A percentile compares a stretch with the other conserved stretches of the same genome.
Conservation (phyloP, 2,113 vertebrate genomes). For the Himantopus leucocephalus region DNA sequence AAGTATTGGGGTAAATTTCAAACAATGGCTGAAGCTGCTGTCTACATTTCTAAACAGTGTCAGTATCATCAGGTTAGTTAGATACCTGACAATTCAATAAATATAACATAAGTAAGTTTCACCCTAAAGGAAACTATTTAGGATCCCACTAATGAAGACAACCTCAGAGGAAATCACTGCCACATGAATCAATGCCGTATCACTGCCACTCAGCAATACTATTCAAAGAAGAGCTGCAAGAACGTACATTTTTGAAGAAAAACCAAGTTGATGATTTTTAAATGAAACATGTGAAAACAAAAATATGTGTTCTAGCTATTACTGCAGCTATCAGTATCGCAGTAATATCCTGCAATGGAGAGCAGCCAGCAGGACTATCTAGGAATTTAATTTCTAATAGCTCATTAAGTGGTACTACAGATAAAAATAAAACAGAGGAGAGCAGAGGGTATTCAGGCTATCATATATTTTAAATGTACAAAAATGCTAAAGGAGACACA, state of each 20-base stretch:
- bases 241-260: neutral
- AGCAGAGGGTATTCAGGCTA: neutral
- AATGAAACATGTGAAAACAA: neutral
- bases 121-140: neutral
- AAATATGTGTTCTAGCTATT: neutral
- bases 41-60: neutral
- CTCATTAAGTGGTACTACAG: constrained; percentile 25
- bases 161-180: neutral
- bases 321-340: neutral
- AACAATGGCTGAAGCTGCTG: neutral
- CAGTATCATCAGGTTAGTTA: neutral
- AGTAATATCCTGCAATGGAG: neutral
- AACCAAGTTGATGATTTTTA: neutral
- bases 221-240: neutral
- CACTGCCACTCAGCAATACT: neutral
- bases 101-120: neutral
- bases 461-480: neutral
- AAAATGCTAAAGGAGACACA: neutral
- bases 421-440: constrained; percentile 10
- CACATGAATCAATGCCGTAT: neutral
- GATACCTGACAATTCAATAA: neutral
- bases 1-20: neutral
- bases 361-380: neutral
- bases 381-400: constrained; percentile 33
- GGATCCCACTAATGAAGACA: neutral